Conservation (phyloP, 2,888 invertebrate genomes). For the Bhutanitis thaidina region DNA sequence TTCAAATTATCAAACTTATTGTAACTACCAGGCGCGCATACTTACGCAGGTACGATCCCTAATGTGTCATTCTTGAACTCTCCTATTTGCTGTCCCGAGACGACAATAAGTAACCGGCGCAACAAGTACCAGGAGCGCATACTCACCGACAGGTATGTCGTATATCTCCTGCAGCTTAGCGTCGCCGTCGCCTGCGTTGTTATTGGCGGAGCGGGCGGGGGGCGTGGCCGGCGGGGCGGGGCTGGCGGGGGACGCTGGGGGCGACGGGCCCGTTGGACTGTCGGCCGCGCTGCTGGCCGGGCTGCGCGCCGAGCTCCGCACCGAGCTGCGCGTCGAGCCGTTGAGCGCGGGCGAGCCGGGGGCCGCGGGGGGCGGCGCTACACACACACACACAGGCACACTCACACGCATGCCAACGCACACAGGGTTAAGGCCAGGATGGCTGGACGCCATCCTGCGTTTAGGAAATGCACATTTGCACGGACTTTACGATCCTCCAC, state of each 20-base stretch:
- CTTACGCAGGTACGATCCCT: neutral
- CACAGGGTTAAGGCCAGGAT: neutral
- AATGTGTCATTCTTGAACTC: too few species aligned
- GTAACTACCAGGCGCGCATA: neutral
- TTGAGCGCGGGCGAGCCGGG: conserved; percentile 31
- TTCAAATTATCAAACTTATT: too few species aligned
- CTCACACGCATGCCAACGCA: conserved; percentile 21
- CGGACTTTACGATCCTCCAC: neutral
- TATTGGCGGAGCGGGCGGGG: conserved; percentile 37
- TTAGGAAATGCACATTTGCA: neutral
- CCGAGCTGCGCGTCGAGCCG: conserved; percentile 19
- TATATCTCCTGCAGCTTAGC: neutral
- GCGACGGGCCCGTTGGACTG: too few species aligned
- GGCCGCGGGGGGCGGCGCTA: conserved; percentile 2
- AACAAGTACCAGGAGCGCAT: conserved; percentile 25
- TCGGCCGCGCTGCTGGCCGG: too few species aligned
- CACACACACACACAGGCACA: conserved; percentile 28
- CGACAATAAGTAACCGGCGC: too few species aligned
- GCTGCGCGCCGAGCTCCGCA: neutral
- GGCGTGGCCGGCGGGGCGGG: conserved; percentile 17
- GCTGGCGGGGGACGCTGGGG: conserved; percentile 17
- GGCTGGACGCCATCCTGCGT: too few species aligned
- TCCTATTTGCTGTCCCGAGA: too few species aligned
- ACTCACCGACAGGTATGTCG: conserved; percentile 81
- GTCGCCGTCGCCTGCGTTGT: conserved; percentile 31